Conservation (phyloP, 2,888 invertebrate genomes). For the Dinocampus coccinellae region DNA sequence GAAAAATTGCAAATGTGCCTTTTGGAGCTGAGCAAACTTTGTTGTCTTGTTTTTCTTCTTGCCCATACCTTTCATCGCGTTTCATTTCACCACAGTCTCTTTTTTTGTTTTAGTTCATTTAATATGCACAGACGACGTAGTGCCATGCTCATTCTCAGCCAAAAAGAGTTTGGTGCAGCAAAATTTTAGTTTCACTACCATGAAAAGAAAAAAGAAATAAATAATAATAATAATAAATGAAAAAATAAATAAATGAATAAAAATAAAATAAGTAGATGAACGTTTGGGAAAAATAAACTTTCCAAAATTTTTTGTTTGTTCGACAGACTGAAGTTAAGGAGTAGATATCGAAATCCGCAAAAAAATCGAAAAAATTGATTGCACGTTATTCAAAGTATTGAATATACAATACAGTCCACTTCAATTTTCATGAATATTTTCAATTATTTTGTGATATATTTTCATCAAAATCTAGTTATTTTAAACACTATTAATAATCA, state of each 20-base stretch:
- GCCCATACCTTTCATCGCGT: slow-evolving; percentile 33
- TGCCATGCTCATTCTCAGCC: not conserved
- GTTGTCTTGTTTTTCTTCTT: slow-evolving; percentile 9
- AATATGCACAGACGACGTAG: slow-evolving; percentile 38
- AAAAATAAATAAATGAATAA: too few relatives aligned
- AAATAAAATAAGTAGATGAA: not conserved
- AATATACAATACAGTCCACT: not conserved
- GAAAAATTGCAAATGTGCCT: slow-evolving; percentile 51
- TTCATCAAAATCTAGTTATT: not conserved
- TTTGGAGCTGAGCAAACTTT: slow-evolving; percentile 38
- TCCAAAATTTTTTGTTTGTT: not conserved
- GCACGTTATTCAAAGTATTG: not conserved
- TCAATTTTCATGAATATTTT: not conserved
- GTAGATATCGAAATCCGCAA: not conserved
- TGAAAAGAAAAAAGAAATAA: too few relatives aligned
- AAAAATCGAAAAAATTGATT: not conserved
- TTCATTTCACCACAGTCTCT: slow-evolving; percentile 17
- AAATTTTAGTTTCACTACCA: not conserved
- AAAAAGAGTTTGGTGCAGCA: slow-evolving; percentile 6
- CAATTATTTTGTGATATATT: not conserved
- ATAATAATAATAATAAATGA: too few relatives aligned
- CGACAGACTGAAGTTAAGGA: not conserved
- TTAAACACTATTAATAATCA: not conserved
- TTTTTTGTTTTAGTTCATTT: slow-evolving; percentile 48
- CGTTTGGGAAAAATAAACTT: not conserved